Evolutionary conservation across 92 coral and sea anemone species (phyloP), one percentile per base, ranked within the genome.

Genomic region (Galaxea fascicularis): DNA sequence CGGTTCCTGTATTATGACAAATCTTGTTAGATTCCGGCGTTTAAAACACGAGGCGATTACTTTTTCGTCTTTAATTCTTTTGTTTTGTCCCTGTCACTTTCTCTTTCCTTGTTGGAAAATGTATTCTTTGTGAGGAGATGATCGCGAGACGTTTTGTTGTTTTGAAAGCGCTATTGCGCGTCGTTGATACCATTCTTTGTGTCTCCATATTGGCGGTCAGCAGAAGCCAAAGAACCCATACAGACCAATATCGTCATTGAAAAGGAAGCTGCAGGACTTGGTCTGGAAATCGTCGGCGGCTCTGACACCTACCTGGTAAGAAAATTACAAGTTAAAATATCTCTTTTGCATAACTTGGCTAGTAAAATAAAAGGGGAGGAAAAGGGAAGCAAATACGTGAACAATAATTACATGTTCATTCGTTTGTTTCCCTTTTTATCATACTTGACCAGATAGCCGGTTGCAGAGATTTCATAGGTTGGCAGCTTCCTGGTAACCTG

Each of bases 271-370:
- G 64, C 89, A 15, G 97, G 94, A 6, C 80, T 93, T 46, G 97
- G 97, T 11, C 18, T 93, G 54, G 92, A 89, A 21, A 82, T 93
- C 27, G 97, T 93, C 26, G 97, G 97, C 12, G 97, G 97, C 30
- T 63, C 87, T 4, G 97, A 93, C 47, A 93, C 97, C 20, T 93
- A 91, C 45, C 80, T 93, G 90, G 97, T 93, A 85, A 28, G 82
- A 54, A 46, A 18, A 13, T 26, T 64, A 28, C 45, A 4, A 35
- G 6, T 35, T 46, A 4, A 1, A 20, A 65, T 5, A 49, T 71
- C 0, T 21, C 17, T 0, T 4, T 71, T 16, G 35, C 4, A 12
- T 45, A 24, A 24, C 12, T 53, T 53, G 39, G 22, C 13, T 46
- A 45, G 16, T 17, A 46, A 13, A 26, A 26, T 9, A 63, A 10